Conservation (phyloP, 2,113 vertebrate genomes). For the Phyllostomus hastatus region DNA sequence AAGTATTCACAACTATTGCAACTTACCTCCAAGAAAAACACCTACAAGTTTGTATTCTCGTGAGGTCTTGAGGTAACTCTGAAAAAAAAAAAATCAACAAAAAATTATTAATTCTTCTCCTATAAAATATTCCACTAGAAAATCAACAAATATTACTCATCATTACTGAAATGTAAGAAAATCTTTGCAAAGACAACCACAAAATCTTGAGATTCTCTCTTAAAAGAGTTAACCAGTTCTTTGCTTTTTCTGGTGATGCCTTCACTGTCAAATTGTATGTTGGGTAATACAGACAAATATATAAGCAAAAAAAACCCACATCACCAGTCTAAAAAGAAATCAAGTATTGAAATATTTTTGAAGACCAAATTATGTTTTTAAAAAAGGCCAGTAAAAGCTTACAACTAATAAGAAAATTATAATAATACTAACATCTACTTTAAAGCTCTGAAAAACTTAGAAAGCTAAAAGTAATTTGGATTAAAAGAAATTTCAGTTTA, state of each 20-base stretch:
- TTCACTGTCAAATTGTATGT: conserved; percentile 41
- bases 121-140: background rate
- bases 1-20: background rate
- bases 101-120: conserved; percentile 16
- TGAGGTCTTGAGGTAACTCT: conserved; percentile 89
- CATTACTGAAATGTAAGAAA: conserved; percentile 19
- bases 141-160: conserved; percentile 9
- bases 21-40: conserved; percentile 91
- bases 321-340: conserved; percentile 34
- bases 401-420: conserved; percentile 5
- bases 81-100: conserved; percentile 44
- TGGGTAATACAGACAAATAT: background rate
- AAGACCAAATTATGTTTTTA: background rate
- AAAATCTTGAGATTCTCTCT: conserved; percentile 25
- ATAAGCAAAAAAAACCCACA: background rate
- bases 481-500: conserved; percentile 17
- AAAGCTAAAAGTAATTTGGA: conserved; percentile 13
- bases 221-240: background rate
- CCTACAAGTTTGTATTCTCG: conserved; percentile 83
- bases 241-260: background rate
- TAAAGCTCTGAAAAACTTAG: conserved; percentile 26
- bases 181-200: conserved; percentile 30
- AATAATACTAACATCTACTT: background rate
- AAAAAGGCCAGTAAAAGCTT: background rate
- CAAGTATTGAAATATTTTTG: background rate